These are phyloP conservation scores for Echiichthys vipera DNA, from an alignment of 2,797 vertebrate species.

Conservation along the genomic window DNA sequence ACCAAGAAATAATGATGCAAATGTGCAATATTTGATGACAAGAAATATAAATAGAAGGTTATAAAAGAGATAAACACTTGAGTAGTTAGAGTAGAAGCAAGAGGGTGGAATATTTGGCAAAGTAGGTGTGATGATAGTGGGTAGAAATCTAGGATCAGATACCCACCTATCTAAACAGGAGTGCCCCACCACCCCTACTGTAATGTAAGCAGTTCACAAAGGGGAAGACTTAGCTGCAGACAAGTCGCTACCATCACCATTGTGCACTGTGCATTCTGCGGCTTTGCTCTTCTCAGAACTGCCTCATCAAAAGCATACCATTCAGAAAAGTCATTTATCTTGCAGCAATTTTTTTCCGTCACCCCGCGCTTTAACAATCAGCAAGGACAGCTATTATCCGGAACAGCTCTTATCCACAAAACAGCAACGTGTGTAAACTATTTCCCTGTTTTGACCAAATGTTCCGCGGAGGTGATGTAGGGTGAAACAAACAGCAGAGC, in stretches of 20 bases:
- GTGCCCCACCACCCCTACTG: conserved; percentile 33
- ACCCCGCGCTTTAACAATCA: conserved; percentile 15
- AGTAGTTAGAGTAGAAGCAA: background rate
- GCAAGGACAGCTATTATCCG: conserved; percentile 42
- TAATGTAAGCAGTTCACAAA: conserved; percentile 74
- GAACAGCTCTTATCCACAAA: conserved; percentile 59
- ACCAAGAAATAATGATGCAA: conserved; percentile 5
- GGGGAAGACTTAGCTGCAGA: conserved; percentile 46
- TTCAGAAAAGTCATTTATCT: conserved; percentile 70
- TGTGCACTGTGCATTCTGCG: conserved; percentile 60
- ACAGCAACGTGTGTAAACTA: conserved; percentile 58
- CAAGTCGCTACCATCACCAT: conserved; percentile 54
- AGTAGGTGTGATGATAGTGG: conserved; percentile 46
- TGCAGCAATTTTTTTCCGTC: conserved; percentile 48
- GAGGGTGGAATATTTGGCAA: conserved; percentile 24
- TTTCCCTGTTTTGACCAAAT: conserved; percentile 45
- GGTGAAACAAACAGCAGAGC: conserved; percentile 27
- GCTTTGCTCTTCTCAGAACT: conserved; percentile 59
- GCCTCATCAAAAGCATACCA: conserved; percentile 74
- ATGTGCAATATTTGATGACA: conserved; percentile 15
- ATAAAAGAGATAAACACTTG: conserved; percentile 16
- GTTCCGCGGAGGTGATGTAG: conserved; percentile 18
- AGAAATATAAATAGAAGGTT: conserved; percentile 1
- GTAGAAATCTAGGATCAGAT: conserved; percentile 54
- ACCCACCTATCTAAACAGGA: conserved; percentile 73